phyloP scores from a whole-genome alignment of 2,113 vertebrate genomes.

The Scomber colias region DNA sequence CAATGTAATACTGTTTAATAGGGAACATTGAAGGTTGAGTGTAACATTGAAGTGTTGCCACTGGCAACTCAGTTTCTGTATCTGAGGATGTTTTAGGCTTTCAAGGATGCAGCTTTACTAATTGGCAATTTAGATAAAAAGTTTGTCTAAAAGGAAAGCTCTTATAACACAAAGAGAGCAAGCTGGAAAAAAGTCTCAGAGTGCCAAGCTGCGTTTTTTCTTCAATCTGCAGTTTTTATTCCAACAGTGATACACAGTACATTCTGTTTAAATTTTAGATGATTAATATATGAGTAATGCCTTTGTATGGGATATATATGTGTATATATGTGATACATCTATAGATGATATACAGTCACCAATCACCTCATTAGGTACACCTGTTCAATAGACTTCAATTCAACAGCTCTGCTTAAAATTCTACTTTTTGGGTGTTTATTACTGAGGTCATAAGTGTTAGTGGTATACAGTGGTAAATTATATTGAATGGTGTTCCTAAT shows the following conservation, averaged over 20 bases:
- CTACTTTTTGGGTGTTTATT: no score
- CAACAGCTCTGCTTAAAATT: no score
- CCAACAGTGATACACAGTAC: no score
- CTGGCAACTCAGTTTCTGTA: background rate
- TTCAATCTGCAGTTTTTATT: background rate
- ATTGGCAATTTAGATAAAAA: conserved; percentile 17
- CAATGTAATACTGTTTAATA: background rate
- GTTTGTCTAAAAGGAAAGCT: background rate
- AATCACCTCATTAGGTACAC: no score
- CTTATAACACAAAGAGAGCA: background rate
- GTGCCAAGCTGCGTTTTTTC: background rate
- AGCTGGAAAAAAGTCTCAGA: background rate
- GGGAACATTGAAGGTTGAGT: conserved; percentile 5
- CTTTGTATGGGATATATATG: background rate
- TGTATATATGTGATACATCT: no score
- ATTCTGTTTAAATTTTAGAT: background rate
- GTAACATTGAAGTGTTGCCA: conserved; percentile 19
- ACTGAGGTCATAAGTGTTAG: no score
- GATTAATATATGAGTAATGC: background rate
- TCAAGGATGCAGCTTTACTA: conserved; percentile 26
- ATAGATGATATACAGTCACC: no score
- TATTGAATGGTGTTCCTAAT: no score
- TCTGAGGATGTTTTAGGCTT: conserved; percentile 9
- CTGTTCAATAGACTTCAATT: no score
- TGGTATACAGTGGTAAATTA: no score